A percentile compares a stretch with the other conserved stretches of the same genome.
phyloP scores from a whole-genome alignment of 2,797 vertebrate species.

The Chaunax sp. region DNA sequence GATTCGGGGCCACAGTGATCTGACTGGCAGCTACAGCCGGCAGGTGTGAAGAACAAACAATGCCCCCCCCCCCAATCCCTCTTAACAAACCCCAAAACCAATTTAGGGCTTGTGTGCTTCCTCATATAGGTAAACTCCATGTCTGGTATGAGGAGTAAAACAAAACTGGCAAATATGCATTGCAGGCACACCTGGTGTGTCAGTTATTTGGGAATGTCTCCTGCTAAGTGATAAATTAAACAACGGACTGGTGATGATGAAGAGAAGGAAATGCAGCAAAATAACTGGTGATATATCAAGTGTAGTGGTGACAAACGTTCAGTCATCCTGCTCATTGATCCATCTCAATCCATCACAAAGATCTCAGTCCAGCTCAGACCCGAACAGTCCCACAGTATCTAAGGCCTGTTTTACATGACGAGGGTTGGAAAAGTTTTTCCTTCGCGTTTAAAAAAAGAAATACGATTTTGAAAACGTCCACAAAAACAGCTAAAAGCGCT shows the following conservation, averaged over 20 bases:
- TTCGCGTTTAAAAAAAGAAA: too few relatives aligned
- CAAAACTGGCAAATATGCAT: conserved; percentile 72
- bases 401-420: not conserved
- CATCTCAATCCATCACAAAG: conserved; percentile 65
- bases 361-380: conserved; percentile 52
- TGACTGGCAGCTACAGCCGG: conserved; percentile 70
- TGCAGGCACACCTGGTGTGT: conserved; percentile 66
- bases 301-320: conserved; percentile 65
- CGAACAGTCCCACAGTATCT: conserved; percentile 51
- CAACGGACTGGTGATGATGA: conserved; percentile 64
- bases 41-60: conserved; percentile 78
- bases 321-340: conserved; percentile 71
- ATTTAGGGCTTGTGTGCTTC: conserved; percentile 77
- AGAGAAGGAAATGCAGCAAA: conserved; percentile 57
- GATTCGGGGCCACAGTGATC: conserved; percentile 66
- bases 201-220: conserved; percentile 55
- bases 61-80: conserved; percentile 13
- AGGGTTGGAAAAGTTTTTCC: too few relatives aligned
- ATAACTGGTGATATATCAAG: conserved; percentile 67
- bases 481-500: too few relatives aligned
- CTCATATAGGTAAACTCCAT: conserved; percentile 72
- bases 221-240: conserved; percentile 65
- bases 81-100: conserved; percentile 78
- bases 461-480: too few relatives aligned
- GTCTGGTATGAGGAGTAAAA: conserved; percentile 68